These are phyloP conservation scores for Netelia fuscicornis DNA, from an alignment of 2,888 invertebrate species.

Conservation along the genomic window DNA sequence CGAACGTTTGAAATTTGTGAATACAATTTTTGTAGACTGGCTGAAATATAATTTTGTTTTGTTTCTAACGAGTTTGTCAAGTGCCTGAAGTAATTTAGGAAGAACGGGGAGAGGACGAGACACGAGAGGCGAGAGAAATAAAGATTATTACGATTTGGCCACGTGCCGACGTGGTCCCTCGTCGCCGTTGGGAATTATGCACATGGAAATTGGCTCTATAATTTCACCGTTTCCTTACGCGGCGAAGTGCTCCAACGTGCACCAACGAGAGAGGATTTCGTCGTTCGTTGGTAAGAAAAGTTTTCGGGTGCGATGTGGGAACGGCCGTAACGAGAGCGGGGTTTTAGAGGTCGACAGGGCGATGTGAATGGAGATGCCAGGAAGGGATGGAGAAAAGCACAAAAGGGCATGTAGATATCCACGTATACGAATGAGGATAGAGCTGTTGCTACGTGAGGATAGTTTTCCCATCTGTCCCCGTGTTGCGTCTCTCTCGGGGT, in stretches of 20 bases:
- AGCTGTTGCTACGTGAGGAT: conserved; percentile 16
- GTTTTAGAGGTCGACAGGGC: not conserved
- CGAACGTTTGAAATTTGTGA: too few relatives aligned
- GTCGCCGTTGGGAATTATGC: conserved; percentile 56
- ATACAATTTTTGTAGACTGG: not conserved
- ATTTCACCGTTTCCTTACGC: conserved; percentile 52
- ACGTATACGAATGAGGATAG: not conserved
- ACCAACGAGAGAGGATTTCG: conserved; percentile 10
- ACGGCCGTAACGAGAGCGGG: not conserved
- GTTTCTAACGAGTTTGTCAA: not conserved
- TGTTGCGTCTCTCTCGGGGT: conserved; percentile 23
- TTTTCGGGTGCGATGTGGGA: conserved; percentile 38
- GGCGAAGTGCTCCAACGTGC: not conserved
- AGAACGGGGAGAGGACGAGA: not conserved
- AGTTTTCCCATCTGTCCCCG: conserved; percentile 30
- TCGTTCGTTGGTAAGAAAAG: conserved; percentile 6
- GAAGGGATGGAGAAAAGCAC: not conserved
- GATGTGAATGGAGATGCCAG: conserved; percentile 2
- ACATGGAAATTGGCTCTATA: conserved; percentile 62
- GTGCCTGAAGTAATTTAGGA: not conserved
- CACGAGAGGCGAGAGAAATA: conserved; percentile 22
- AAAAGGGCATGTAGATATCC: not conserved
- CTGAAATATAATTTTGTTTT: not conserved
- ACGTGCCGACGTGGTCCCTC: conserved; percentile 49
- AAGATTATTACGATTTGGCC: conserved; percentile 59